These are phyloP conservation scores for Cecropterus lyciades DNA, from an alignment of 1,140 invertebrate genomes.

Conservation along the genomic window DNA sequence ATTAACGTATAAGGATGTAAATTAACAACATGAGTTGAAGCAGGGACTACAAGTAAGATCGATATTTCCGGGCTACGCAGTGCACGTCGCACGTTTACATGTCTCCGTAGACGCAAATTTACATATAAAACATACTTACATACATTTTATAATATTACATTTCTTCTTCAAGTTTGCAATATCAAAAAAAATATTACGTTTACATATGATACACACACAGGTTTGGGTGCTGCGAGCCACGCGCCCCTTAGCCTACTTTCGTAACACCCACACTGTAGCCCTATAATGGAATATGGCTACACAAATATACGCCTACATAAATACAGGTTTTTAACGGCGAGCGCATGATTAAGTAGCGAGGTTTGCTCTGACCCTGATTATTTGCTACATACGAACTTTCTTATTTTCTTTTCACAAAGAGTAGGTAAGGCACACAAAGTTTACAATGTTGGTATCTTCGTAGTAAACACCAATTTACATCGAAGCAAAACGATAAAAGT, in stretches of 20 bases:
- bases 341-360: constrained; percentile 21
- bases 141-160: neutral
- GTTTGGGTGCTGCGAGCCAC: constrained; percentile 11
- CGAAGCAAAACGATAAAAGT: too few species aligned
- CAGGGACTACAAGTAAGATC: neutral
- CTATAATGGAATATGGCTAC: constrained; percentile 5
- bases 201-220: too few species aligned
- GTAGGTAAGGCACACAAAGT: neutral
- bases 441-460: too few species aligned
- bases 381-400: constrained; percentile 8
- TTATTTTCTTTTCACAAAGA: neutral
- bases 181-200: constrained; percentile 10
- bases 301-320: neutral
- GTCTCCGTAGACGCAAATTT: neutral
- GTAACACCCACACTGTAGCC: constrained; percentile 7
- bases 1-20: neutral
- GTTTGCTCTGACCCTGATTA: constrained; percentile 4
- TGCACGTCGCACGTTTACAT: neutral
- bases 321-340: constrained; percentile 22
- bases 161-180: neutral
- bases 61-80: constrained; percentile 3
- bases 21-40: neutral
- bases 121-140: neutral
- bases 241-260: constrained; percentile 30
- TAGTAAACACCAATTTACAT: too few species aligned